Conservation (phyloP, 2,113 vertebrate genomes). For the Aepyceros melampus region DNA sequence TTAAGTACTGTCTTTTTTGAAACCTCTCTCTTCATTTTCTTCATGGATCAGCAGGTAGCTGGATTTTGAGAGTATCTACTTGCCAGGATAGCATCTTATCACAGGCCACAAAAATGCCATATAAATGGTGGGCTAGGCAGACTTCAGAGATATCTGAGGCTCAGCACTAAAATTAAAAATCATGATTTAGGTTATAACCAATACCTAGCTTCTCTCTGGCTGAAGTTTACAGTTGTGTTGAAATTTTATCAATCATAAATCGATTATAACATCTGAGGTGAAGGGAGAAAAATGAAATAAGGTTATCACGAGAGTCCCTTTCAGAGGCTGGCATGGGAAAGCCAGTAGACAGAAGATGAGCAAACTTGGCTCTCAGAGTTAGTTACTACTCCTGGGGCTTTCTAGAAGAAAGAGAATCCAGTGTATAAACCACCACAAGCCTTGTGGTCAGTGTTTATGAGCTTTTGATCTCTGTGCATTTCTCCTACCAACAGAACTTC, state of each 20-base stretch:
- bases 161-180: not conserved
- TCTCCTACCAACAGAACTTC: not conserved
- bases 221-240: not conserved
- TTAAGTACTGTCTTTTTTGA: not conserved
- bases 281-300: not conserved
- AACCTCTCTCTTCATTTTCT: not conserved
- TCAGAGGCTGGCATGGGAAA: not conserved
- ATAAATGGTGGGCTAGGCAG: not conserved
- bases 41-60: constrained; percentile 52
- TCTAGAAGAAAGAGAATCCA: not conserved
- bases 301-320: too few species aligned
- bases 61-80: constrained; percentile 17
- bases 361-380: too few species aligned
- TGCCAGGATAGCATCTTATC: constrained; percentile 1
- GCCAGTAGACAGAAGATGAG: not conserved
- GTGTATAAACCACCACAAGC: not conserved
- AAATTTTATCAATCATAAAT: not conserved
- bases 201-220: not conserved
- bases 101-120: constrained; percentile 41
- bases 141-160: constrained; percentile 3
- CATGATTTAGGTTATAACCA: not conserved
- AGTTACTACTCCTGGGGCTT: too few species aligned
- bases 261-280: not conserved
- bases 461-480: not conserved
- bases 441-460: not conserved